Conservation (phyloP, 2,113 vertebrate species). For the Gallinago undulata region DNA sequence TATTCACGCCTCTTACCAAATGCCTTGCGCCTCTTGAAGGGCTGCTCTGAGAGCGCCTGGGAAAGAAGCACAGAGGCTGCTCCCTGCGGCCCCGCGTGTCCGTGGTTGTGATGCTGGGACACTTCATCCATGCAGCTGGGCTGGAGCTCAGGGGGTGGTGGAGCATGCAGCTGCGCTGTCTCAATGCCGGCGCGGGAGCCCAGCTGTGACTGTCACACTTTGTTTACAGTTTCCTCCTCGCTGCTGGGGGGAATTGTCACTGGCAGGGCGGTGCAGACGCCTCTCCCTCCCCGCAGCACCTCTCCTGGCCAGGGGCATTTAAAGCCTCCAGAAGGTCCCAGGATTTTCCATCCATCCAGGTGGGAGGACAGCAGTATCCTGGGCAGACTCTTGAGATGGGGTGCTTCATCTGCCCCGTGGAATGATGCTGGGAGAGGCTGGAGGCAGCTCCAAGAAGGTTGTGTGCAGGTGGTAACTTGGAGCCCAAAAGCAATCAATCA, state of each 20-base stretch:
- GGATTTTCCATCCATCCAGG: fast-evolving
- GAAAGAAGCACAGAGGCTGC: background rate
- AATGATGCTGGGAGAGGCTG: fast-evolving
- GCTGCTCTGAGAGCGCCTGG: background rate
- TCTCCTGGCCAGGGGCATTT: background rate
- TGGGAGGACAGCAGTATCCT: fast-evolving
- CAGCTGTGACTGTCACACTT: background rate
- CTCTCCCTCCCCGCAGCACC: background rate
- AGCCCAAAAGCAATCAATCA: fast-evolving
- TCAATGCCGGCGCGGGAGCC: fast-evolving
- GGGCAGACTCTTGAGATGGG: background rate
- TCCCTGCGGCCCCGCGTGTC: fast-evolving
- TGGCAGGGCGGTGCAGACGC: fast-evolving
- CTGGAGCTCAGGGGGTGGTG: background rate
- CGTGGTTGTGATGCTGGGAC: fast-evolving
- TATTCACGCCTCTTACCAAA: background rate
- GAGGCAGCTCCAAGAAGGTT: background rate
- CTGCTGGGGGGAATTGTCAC: background rate
- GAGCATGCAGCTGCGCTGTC: background rate
- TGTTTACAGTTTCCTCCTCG: background rate
- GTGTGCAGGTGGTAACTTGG: fast-evolving
- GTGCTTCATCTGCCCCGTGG: fast-evolving
- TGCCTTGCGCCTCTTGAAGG: background rate
- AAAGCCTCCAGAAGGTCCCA: background rate
- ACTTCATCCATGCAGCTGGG: fast-evolving